Evolutionary conservation across 1,140 invertebrate genomes (phyloP).

Genomic region (Euwallacea similis): DNA sequence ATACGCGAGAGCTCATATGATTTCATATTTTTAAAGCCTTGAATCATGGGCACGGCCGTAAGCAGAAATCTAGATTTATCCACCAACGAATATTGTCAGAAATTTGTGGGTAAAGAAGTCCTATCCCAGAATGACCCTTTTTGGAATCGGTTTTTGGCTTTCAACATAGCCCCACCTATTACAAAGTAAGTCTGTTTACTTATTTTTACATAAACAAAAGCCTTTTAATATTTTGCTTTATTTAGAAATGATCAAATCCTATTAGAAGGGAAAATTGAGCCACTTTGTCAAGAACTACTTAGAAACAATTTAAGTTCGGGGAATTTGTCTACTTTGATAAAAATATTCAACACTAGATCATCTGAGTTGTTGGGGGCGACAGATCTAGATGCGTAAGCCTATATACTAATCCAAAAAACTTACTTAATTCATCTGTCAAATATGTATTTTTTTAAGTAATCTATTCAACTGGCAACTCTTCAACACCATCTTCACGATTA

Average conservation of each 20-base stretch:
- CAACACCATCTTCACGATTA: conserved; percentile 90
- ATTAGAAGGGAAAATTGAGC: conserved; percentile 76
- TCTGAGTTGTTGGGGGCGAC: conserved; percentile 79
- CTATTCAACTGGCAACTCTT: conserved; percentile 94
- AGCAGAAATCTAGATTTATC: conserved; percentile 81
- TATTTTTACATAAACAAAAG: not conserved
- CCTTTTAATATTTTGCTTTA: conserved; percentile 5
- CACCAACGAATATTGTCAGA: conserved; percentile 77
- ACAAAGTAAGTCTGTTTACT: conserved; percentile 62
- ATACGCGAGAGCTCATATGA: too few relatives aligned
- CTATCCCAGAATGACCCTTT: conserved; percentile 89
- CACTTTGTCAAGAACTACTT: conserved; percentile 71
- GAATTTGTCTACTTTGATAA: conserved; percentile 84
- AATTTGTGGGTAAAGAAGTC: conserved; percentile 75
- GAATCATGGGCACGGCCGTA: conserved; percentile 79
- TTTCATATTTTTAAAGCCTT: too few relatives aligned
- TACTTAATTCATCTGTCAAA: conserved; percentile 12
- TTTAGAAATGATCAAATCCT: conserved; percentile 75
- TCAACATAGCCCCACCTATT: conserved; percentile 79
- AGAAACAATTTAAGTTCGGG: conserved; percentile 82
- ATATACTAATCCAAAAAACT: conserved; percentile 26
- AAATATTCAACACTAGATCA: conserved; percentile 78
- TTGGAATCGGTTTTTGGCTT: conserved; percentile 92
- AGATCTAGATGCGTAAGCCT: conserved; percentile 80
- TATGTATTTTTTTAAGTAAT: conserved; percentile 64